phyloP scores from a whole-genome alignment of 2,797 vertebrate genomes.

The Garrulus glandarius region DNA sequence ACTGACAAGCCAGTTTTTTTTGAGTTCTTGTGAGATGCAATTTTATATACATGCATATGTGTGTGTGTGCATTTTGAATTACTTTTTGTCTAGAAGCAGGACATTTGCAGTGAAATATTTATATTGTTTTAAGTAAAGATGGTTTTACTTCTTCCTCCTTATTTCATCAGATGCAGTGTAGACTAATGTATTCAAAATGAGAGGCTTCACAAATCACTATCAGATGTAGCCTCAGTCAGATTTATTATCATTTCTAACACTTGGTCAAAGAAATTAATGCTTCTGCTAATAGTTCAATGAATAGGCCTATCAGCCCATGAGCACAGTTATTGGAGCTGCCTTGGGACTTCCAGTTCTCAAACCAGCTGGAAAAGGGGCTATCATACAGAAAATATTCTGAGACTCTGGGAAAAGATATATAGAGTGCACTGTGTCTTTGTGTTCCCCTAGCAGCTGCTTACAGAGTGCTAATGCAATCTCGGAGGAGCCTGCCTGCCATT shows the following conservation, averaged over 20 bases:
- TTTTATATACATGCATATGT: accelerated
- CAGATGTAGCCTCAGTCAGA: neutral
- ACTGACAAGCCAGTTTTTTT: neutral
- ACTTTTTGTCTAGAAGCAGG: neutral
- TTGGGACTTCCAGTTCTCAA: neutral
- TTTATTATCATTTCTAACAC: constrained; percentile 3
- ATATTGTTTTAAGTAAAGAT: neutral
- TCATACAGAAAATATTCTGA: constrained; percentile 46
- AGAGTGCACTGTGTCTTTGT: neutral
- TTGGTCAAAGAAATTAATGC: neutral
- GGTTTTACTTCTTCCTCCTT: neutral
- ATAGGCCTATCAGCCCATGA: neutral
- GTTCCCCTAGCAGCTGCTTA: constrained; percentile 40
- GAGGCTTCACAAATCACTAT: neutral
- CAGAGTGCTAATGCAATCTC: constrained; percentile 1
- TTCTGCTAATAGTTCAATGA: neutral
- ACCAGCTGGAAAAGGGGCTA: constrained; percentile 16
- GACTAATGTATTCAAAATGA: neutral
- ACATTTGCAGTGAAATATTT: neutral
- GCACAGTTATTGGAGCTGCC: neutral
- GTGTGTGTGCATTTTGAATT: neutral
- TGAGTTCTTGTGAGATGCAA: neutral
- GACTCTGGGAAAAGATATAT: constrained; percentile 28
- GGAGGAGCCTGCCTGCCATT: constrained; percentile 16
- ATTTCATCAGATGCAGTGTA: neutral